Percentiles rank a stretch among this genome's conserved stretches.
phyloP scores from a whole-genome alignment of 2,797 vertebrate genomes.

The Rhinoraja longicauda region DNA sequence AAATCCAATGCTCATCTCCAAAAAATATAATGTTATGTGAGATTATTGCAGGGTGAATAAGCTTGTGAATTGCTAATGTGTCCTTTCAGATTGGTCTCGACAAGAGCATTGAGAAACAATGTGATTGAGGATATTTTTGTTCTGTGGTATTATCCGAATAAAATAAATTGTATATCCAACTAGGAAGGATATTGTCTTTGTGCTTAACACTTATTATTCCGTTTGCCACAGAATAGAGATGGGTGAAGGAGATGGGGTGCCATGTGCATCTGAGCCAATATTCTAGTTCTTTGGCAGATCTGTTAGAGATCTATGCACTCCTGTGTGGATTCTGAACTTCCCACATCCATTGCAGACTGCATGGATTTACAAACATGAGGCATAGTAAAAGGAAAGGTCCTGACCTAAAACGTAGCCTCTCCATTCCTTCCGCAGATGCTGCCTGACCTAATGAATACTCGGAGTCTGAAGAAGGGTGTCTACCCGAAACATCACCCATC shows the following conservation, averaged over 20 bases:
- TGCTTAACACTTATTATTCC: neutral
- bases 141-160: neutral
- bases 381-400: too few species aligned
- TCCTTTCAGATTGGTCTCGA: neutral
- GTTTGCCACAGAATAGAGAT: neutral
- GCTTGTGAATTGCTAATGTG: neutral
- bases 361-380: too few species aligned
- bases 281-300: neutral
- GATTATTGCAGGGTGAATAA: neutral
- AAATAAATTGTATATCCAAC: neutral
- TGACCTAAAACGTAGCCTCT: too few species aligned
- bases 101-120: neutral
- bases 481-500: too few species aligned
- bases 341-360: too few species aligned
- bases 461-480: too few species aligned
- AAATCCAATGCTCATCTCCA: neutral
- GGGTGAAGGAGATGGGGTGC: neutral
- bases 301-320: too few species aligned
- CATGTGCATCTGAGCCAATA: neutral
- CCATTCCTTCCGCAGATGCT: too few species aligned
- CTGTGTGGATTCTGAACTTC: too few species aligned
- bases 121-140: neutral
- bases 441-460: too few species aligned
- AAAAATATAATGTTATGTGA: neutral
- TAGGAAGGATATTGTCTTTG: neutral